Evolutionary conservation across 2,113 vertebrate species (phyloP), one percentile per base, ranked within the genome.

Genomic region (Camelus dromedarius): DNA sequence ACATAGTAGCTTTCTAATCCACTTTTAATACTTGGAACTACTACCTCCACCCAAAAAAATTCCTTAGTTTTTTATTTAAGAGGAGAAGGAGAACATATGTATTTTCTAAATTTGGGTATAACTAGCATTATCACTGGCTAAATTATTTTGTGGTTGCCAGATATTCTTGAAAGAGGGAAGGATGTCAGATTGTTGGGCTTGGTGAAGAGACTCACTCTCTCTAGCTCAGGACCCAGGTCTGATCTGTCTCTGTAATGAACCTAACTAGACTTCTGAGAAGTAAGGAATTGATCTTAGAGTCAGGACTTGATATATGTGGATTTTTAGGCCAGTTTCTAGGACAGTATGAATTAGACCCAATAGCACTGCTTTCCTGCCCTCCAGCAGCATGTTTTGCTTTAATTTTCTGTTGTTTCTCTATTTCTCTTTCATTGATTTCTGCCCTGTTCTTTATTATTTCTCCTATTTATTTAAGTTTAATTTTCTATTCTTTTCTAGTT

Each of bases 1-100:
- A 70, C 77, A 26, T 86, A 88, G 22, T 50, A 85, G 24, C 8
- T 66, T 48, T 77, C 16, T 75, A 58, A 52, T 84, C 58, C 42
- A 38, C 89, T 95, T 75, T 70, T 76, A 93, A 58, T 75, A 84
- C 12, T 62, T 83, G 46, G 10, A 58, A 91, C 54, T 95, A 86
- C 20, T 1, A 46, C 48, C 30, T 16, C 73, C 48, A 20, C 50
- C 14, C 32, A 54, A 50, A 42, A 76, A 92, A 69, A 28, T 92
- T 48, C 18, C 32, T 5, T 85, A 62, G 84, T 26, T 86, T 80
- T 94, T 82, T 76, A 38, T 67, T 87, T 66, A 62, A 46, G 22
- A 94, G 16, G 6, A 66, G 11, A 20, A 19, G 3, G 46, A 80
- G 20, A 64, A 54, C 32, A 60, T 60, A 8, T 50, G 26, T 76